Evolutionary conservation across 2,888 invertebrate species (phyloP).

Genomic region (Formica aserva): DNA sequence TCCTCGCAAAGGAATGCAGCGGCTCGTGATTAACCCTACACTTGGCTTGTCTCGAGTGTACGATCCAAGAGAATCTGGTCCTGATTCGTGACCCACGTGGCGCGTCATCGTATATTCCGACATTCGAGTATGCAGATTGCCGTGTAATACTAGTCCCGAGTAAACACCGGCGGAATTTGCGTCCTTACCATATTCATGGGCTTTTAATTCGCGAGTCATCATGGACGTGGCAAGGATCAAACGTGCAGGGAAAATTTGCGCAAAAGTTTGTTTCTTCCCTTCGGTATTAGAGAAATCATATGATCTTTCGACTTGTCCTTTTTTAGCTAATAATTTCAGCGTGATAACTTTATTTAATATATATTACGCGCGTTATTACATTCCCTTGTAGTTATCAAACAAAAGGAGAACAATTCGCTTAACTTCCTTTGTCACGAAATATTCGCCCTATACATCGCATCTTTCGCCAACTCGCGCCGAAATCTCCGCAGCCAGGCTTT

Average conservation of each 20-base stretch:
- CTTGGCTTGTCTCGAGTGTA: slow-evolving; percentile 49
- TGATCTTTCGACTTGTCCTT: slow-evolving; percentile 10
- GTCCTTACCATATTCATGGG: slow-evolving; percentile 82
- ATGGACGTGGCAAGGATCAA: slow-evolving; percentile 58
- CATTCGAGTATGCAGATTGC: slow-evolving; percentile 78
- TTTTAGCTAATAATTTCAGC: background rate
- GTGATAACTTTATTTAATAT: background rate
- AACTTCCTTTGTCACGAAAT: background rate
- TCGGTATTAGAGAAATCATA: background rate
- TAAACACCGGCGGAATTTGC: slow-evolving; percentile 80
- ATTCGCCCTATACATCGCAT: slow-evolving; percentile 10
- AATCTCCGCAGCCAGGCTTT: slow-evolving; percentile 28
- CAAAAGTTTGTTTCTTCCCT: slow-evolving; percentile 49
- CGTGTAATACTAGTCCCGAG: slow-evolving; percentile 77
- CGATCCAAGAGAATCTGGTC: slow-evolving; percentile 16
- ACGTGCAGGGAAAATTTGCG: slow-evolving; percentile 54
- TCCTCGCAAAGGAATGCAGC: slow-evolving; percentile 59
- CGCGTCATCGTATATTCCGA: slow-evolving; percentile 49
- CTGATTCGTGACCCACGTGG: slow-evolving; percentile 31
- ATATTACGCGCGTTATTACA: background rate
- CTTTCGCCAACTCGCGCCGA: background rate
- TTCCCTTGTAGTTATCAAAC: background rate
- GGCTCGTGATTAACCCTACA: slow-evolving; percentile 69
- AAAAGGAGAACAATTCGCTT: background rate
- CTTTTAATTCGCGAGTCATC: slow-evolving; percentile 78